phyloP scores from a whole-genome alignment of 1,140 invertebrate species.

The Bombus soroeensis region DNA sequence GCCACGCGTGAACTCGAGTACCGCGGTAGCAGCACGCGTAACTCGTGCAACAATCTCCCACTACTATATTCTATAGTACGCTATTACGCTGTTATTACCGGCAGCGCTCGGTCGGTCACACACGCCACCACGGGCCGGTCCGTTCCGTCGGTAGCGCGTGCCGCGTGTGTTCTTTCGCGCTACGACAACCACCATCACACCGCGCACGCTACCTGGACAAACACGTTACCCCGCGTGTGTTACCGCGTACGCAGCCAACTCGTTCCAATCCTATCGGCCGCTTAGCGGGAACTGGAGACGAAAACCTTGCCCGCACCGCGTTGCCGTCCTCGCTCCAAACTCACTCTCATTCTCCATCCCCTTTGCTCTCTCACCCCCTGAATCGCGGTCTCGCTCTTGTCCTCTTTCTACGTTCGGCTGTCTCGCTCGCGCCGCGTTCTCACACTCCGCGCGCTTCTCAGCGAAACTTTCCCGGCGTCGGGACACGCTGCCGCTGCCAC shows the following conservation, averaged over 20 bases:
- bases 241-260: conserved; percentile 57
- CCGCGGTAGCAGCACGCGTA: conserved; percentile 55
- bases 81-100: conserved; percentile 38
- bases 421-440: conserved; percentile 58
- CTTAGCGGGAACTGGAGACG: conserved; percentile 80
- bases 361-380: conserved; percentile 16
- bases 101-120: conserved; percentile 43
- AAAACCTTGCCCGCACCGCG: conserved; percentile 72
- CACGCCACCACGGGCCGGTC: conserved; percentile 48
- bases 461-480: conserved; percentile 77
- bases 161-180: conserved; percentile 58
- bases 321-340: conserved; percentile 69
- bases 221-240: conserved; percentile 63
- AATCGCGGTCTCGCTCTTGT: conserved; percentile 50
- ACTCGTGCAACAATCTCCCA: conserved; percentile 38
- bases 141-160: conserved; percentile 56
- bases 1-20: conserved; percentile 62
- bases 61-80: background rate
- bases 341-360: conserved; percentile 56
- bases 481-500: conserved; percentile 67
- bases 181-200: conserved; percentile 48
- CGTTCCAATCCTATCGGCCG: conserved; percentile 79
- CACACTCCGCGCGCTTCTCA: conserved; percentile 67
- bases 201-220: conserved; percentile 63
- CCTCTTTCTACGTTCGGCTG: conserved; percentile 51